Conservation (phyloP, 2,113 vertebrate genomes). For the Salvelinus namaycush region DNA sequence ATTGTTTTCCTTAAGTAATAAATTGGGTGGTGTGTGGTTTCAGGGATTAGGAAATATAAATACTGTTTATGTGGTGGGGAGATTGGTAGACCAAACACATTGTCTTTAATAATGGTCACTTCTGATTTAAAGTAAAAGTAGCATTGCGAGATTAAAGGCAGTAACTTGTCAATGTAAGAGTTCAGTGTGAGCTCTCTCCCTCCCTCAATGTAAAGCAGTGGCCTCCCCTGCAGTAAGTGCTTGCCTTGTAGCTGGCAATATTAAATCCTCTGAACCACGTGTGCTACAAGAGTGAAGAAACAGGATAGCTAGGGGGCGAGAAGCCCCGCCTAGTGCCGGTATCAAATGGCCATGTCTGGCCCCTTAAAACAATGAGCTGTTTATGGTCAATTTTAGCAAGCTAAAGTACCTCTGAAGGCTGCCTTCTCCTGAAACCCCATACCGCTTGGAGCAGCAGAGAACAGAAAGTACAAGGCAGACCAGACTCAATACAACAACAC, state of each 20-base stretch:
- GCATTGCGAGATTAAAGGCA: conserved; percentile 28
- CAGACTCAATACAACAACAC: conserved; percentile 47
- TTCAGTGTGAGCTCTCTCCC: conserved; percentile 31
- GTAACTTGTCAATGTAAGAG: conserved; percentile 38
- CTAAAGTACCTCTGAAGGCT: conserved; percentile 55
- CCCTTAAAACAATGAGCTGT: conserved; percentile 71
- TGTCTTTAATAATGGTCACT: conserved; percentile 29
- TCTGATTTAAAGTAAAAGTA: conserved; percentile 24
- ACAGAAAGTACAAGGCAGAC: conserved; percentile 43
- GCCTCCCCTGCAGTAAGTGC: conserved; percentile 33
- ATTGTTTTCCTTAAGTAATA: no score
- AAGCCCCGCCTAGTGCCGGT: conserved; percentile 53
- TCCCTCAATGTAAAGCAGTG: conserved; percentile 18
- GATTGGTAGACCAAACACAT: conserved; percentile 4
- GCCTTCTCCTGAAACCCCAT: conserved; percentile 37
- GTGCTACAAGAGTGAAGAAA: conserved; percentile 62
- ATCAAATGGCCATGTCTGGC: conserved; percentile 66
- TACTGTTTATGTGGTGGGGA: no score
- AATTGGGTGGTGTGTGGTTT: background rate
- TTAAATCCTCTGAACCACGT: conserved; percentile 54
- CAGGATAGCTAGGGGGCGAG: conserved; percentile 58
- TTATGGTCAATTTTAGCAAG: conserved; percentile 69
- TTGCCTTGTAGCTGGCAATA: conserved; percentile 52
- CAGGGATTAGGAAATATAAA: background rate
- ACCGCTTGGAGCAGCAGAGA: conserved; percentile 28